Evolutionary conservation across 2,888 invertebrate species (phyloP), one percentile per base, ranked within the genome.

Genomic region (Tetragnatha montana): DNA sequence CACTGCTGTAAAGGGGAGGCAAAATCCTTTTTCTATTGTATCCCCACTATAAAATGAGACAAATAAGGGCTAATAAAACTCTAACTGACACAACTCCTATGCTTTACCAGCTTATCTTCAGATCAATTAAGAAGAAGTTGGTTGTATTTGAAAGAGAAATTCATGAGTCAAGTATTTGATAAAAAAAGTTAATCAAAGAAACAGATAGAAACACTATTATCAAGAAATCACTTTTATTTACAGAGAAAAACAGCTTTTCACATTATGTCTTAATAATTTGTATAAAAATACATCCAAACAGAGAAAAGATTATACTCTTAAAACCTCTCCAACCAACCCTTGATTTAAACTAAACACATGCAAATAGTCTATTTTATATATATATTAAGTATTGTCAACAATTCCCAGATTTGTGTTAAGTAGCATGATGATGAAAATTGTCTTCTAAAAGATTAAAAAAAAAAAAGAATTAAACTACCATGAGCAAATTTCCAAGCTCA

Each of bases 171-270:
- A 4, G 35, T 4, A 35, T 35, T 35, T 2, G 35, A 35, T 35
- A 35, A 35, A 35, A 4, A 35, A 35, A 35, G 35, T 35, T 35
- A 2, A 35, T 35, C 35, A 35, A 35, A 4, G 35, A 35, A 1
- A 35, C 35, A 60, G 60, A 79, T 35, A 80, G 4, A 14, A 35
- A 8, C 35, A 68, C 60, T 4, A 80, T 35, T 21, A 80, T 17
- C n/a, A 19, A 60, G 76, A 84, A 84, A 21, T 69, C 6, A 49
- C 19, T 85, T 85, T 85, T 85, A 85, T 85, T 85, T 85, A 85
- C 85, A 85, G 68, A 85, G 79, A 70, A 85, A 79, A 71, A 35
- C 35, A 35, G 21, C n/a, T 79, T 85, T 85, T 70, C 79, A 75
- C 83, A 78, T 47, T 71, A 51, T 35, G 71, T 71, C 17, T 12